Percentiles rank a stretch among this genome's conserved stretches.
phyloP scores from a whole-genome alignment of 2,113 vertebrate species.

The Pelodiscus sinensis region DNA sequence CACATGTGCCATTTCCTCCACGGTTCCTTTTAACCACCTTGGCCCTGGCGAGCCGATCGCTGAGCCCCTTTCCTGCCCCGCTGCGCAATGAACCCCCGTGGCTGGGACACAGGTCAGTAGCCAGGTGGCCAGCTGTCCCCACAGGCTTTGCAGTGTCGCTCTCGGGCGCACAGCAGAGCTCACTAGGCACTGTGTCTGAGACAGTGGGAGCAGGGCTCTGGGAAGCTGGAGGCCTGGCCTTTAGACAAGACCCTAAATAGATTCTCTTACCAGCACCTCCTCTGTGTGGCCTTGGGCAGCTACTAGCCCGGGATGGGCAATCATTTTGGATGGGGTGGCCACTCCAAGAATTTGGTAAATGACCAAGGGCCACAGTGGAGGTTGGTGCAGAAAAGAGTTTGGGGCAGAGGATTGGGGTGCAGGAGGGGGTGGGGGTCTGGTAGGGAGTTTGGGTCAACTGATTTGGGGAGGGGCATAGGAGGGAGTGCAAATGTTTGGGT shows the following conservation, averaged over 20 bases:
- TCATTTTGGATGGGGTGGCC: too few species aligned
- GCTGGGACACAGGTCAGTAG: background rate
- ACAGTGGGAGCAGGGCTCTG: background rate
- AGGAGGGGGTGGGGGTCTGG: too few species aligned
- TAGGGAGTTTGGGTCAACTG: too few species aligned
- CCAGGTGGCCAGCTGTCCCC: background rate
- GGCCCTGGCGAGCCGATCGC: background rate
- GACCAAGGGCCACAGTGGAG: too few species aligned
- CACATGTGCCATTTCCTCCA: background rate
- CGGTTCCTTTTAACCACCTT: background rate
- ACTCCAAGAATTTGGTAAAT: too few species aligned
- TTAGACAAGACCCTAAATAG: background rate
- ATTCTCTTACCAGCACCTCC: background rate
- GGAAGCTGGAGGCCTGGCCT: accelerated
- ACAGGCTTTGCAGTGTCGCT: background rate
- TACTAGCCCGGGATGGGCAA: too few species aligned
- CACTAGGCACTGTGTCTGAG: background rate
- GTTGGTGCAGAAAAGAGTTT: too few species aligned
- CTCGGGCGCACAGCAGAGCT: too few species aligned
- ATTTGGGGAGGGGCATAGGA: too few species aligned
- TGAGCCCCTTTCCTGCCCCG: background rate
- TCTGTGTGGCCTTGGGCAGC: too few species aligned
- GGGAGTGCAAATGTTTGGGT: too few species aligned
- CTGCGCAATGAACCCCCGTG: background rate
- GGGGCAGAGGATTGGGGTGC: too few species aligned